phyloP scores from a whole-genome alignment of 2,797 vertebrate species.

The Sparidentex hasta region DNA sequence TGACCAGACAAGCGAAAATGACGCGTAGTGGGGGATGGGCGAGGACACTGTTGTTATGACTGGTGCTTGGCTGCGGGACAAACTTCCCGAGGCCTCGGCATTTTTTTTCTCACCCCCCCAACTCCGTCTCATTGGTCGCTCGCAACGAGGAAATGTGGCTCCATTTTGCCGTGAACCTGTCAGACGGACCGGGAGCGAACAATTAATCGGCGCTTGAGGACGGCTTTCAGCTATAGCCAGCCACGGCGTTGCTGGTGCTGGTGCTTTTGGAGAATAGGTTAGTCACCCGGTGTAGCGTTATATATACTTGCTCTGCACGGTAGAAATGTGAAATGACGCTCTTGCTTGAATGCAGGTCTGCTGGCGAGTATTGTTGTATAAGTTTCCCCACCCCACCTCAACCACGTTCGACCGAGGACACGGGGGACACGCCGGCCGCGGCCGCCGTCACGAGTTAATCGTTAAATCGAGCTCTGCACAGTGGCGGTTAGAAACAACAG shows the following conservation, averaged over 20 bases:
- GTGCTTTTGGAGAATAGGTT: constrained; percentile 59
- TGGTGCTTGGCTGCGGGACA: constrained; percentile 77
- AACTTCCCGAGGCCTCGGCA: constrained; percentile 65
- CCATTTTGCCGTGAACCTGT: constrained; percentile 30
- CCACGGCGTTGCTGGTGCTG: constrained; percentile 21
- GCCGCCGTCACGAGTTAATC: constrained; percentile 32
- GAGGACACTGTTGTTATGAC: constrained; percentile 79
- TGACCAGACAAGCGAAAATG: constrained; percentile 89
- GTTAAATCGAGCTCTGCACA: constrained; percentile 38
- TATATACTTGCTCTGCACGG: not conserved
- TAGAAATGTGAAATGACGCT: not conserved
- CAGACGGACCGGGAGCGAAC: constrained; percentile 11
- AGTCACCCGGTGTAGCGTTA: constrained; percentile 30
- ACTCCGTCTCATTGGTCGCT: constrained; percentile 43
- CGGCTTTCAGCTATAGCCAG: constrained; percentile 8
- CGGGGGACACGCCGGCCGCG: not conserved
- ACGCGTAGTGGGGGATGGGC: constrained; percentile 87
- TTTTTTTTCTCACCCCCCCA: too few relatives aligned
- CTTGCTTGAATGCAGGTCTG: too few relatives aligned
- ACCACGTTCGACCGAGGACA: not conserved
- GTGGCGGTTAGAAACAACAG: constrained; percentile 70
- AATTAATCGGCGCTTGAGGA: constrained; percentile 18
- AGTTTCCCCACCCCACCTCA: accelerated
- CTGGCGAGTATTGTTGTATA: not conserved
- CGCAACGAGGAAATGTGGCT: constrained; percentile 34